Percentiles rank a stretch among this genome's conserved stretches.
phyloP scores from a whole-genome alignment of 1,140 invertebrate genomes.

The Drosophila sechellia region DNA sequence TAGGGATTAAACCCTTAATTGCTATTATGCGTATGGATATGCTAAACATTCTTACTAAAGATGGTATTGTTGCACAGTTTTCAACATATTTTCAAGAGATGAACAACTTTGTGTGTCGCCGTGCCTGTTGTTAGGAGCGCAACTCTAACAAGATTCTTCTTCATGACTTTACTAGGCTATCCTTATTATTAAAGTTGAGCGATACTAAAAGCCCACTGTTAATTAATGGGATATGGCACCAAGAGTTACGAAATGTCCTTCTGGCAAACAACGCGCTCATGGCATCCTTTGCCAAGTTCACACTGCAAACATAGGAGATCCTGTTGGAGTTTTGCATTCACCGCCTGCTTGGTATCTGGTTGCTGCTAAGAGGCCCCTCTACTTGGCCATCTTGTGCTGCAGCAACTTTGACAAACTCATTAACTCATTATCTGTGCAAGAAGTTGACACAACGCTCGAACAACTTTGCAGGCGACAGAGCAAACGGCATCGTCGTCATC shows the following conservation, averaged over 20 bases:
- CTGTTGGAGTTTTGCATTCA: constrained; percentile 8
- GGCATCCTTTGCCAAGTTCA: constrained; percentile 26
- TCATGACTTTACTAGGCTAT: too few species aligned
- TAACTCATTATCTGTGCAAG: constrained; percentile 73
- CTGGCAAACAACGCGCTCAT: neutral
- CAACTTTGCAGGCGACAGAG: constrained; percentile 60
- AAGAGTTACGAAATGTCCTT: constrained; percentile 2
- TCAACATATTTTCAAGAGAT: neutral
- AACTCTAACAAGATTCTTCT: too few species aligned
- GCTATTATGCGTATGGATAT: too few species aligned
- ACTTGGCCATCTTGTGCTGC: constrained; percentile 32
- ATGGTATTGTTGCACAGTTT: neutral
- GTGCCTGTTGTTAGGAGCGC: too few species aligned
- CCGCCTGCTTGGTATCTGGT: constrained; percentile 8
- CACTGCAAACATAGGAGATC: constrained; percentile 23
- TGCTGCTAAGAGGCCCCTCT: constrained; percentile 8
- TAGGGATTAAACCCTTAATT: neutral
- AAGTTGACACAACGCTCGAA: constrained; percentile 62
- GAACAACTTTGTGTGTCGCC: neutral
- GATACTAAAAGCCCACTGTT: neutral
- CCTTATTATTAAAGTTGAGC: neutral
- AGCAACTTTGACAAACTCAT: constrained; percentile 67
- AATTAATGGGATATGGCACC: neutral
- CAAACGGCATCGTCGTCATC: constrained; percentile 42
- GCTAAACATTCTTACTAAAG: neutral